Conservation (phyloP, 2,888 invertebrate genomes). For the Lepidonotus clava region DNA sequence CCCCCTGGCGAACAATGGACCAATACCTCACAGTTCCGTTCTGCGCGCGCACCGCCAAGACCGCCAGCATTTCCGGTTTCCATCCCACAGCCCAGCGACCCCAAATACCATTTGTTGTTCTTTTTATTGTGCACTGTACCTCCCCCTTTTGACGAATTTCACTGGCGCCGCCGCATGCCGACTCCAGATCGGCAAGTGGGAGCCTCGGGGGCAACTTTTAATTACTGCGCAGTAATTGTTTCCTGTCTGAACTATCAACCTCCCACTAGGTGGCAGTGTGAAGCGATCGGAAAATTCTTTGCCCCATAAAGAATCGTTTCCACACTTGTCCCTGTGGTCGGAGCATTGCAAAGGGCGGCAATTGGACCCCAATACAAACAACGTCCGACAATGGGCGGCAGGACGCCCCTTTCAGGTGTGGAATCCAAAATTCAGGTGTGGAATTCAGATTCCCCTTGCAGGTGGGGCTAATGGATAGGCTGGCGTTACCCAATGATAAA, state of each 20-base stretch:
- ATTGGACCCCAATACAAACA: neutral
- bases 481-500: neutral
- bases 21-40: neutral
- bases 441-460: neutral
- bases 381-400: neutral
- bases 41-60: neutral
- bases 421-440: too few relatives aligned
- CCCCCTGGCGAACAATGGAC: neutral
- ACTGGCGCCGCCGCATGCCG: too few relatives aligned
- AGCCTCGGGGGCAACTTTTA: slow-evolving; percentile 12
- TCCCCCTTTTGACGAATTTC: too few relatives aligned
- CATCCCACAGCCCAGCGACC: too few relatives aligned
- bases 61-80: slow-evolving; percentile 20
- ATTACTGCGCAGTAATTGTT: slow-evolving; percentile 15
- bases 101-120: neutral
- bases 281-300: neutral
- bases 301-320: neutral
- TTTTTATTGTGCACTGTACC: neutral
- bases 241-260: neutral
- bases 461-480: too few relatives aligned
- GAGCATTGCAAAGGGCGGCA: neutral
- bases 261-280: neutral
- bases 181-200: too few relatives aligned
- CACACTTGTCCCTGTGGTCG: neutral
- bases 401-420: neutral